These are phyloP conservation scores for Leptopilina clavipes DNA, from an alignment of 1,140 invertebrate species.

Conservation along the genomic window DNA sequence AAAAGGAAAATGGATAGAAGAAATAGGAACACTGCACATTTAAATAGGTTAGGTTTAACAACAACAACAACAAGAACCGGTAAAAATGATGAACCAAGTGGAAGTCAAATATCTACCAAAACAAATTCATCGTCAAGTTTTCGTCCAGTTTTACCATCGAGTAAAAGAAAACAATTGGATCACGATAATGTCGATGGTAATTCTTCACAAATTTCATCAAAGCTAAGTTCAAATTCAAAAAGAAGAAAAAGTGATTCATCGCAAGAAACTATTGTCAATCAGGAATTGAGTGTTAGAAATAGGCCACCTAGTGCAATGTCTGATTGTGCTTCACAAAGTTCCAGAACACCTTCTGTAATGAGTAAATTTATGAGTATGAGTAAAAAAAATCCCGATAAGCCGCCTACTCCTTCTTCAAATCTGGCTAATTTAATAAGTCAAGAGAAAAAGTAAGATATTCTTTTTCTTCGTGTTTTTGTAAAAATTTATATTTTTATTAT, in stretches of 20 bases:
- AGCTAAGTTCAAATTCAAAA: neutral
- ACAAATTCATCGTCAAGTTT: neutral
- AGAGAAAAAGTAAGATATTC: too few species aligned
- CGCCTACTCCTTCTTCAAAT: neutral
- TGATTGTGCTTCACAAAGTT: constrained; percentile 3
- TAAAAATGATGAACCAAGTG: neutral
- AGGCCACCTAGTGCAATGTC: neutral
- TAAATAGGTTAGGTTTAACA: neutral
- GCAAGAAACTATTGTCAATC: neutral
- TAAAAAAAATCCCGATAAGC: neutral
- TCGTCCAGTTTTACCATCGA: neutral
- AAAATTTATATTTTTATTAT: too few species aligned
- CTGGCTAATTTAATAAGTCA: too few species aligned
- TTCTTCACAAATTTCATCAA: neutral
- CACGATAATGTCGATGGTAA: constrained; percentile 14
- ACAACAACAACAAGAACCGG: neutral
- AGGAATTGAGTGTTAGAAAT: neutral
- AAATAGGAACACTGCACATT: constrained; percentile 28
- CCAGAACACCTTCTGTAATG: neutral
- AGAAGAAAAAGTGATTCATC: constrained; percentile 19
- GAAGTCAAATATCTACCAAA: neutral
- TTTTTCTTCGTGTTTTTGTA: too few species aligned
- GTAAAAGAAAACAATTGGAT: neutral
- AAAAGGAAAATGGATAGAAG: constrained; percentile 43
- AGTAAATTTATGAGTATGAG: neutral